phyloP scores from a whole-genome alignment of 2,113 vertebrate genomes.

The Anguilla rostrata region DNA sequence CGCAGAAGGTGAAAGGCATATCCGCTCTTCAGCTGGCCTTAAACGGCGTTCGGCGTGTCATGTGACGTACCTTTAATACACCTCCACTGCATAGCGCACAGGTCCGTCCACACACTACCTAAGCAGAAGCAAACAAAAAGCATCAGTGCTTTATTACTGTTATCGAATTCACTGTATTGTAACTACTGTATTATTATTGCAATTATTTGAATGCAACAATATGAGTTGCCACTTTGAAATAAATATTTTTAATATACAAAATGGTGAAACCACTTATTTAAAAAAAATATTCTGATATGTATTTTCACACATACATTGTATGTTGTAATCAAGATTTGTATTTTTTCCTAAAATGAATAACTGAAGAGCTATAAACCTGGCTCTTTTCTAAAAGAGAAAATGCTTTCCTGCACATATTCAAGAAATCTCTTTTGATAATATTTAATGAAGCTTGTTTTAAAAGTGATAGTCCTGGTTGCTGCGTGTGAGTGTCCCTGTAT shows the following conservation, averaged over 20 bases:
- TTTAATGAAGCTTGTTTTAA: neutral
- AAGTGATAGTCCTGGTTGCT: neutral
- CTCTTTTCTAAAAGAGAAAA: no score
- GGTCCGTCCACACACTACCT: neutral
- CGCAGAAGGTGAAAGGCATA: neutral
- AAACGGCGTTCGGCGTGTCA: neutral
- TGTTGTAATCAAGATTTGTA: no score
- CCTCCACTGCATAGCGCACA: neutral
- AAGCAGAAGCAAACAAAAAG: neutral
- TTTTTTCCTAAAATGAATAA: no score
- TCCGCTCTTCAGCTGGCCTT: neutral
- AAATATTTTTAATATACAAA: no score
- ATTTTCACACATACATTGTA: neutral
- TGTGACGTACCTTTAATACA: neutral
- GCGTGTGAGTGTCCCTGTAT: neutral
- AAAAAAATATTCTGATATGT: neutral
- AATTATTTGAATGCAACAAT: no score
- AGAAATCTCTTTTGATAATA: neutral
- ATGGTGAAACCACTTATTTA: neutral
- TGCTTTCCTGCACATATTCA: neutral
- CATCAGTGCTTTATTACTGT: neutral
- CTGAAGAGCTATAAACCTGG: no score
- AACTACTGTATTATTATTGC: no score
- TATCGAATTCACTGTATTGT: no score
- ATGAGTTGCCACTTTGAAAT: neutral